These are phyloP conservation scores for Pelochelys cantorii DNA, from an alignment of 2,797 vertebrate genomes.

Conservation along the genomic window DNA sequence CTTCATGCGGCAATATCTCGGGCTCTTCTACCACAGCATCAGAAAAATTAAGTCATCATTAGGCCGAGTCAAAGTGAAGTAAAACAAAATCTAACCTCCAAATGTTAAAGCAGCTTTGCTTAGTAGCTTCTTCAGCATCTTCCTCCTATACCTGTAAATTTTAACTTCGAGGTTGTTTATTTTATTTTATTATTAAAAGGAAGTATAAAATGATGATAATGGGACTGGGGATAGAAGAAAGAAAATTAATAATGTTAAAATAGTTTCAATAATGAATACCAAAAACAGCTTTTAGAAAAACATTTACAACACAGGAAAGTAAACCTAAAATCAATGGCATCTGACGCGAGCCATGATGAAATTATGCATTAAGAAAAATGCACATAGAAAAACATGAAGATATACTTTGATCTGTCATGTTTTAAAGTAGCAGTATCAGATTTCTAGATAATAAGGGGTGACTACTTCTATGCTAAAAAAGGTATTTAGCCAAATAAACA, in stretches of 20 bases:
- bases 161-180: neutral
- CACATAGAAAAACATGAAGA: constrained; percentile 20
- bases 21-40: neutral
- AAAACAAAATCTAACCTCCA: neutral
- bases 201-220: neutral
- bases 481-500: constrained; percentile 74
- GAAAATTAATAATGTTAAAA: constrained; percentile 19
- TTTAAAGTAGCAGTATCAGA: constrained; percentile 67
- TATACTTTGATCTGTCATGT: constrained; percentile 70
- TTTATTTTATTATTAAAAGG: neutral
- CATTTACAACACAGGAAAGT: constrained; percentile 40
- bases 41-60: too few species aligned
- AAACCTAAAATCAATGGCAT: constrained; percentile 38
- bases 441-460: constrained; percentile 70
- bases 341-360: constrained; percentile 40
- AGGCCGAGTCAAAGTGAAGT: neutral
- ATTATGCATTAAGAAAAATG: constrained; percentile 21
- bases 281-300: constrained; percentile 37
- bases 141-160: neutral
- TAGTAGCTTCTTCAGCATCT: neutral
- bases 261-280: constrained; percentile 15
- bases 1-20: neutral
- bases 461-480: constrained; percentile 67
- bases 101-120: neutral
- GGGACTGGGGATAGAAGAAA: neutral